Evolutionary conservation across 2,797 vertebrate genomes (phyloP).

Genomic region (Sebastes minor): DNA sequence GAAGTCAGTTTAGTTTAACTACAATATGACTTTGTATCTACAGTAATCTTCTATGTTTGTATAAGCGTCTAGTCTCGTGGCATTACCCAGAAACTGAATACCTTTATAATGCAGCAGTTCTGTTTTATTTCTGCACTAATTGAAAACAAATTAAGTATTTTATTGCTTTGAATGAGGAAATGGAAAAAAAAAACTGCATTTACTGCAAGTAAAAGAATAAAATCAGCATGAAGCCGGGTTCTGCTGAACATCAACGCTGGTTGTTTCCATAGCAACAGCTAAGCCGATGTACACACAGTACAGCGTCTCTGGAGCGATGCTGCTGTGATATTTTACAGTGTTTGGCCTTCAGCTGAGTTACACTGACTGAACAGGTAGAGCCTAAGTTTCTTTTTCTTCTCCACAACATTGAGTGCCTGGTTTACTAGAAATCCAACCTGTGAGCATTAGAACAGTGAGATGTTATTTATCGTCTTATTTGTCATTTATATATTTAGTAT

Average conservation of each 20-base stretch:
- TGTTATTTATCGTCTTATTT: too few relatives aligned
- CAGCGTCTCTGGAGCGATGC: background rate
- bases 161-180: background rate
- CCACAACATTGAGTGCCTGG: too few relatives aligned
- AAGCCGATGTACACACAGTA: background rate
- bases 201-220: background rate
- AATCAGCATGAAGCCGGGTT: conserved; percentile 6
- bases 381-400: too few relatives aligned
- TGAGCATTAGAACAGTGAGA: too few relatives aligned
- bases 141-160: conserved; percentile 2
- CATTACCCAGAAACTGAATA: background rate
- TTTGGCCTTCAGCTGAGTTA: too few relatives aligned
- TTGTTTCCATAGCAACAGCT: conserved; percentile 11
- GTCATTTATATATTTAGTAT: too few relatives aligned
- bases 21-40: background rate
- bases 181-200: background rate
- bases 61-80: background rate
- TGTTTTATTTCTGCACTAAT: conserved; percentile 2
- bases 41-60: background rate
- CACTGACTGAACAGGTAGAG: too few relatives aligned
- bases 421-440: too few relatives aligned
- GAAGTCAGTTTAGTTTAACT: background rate
- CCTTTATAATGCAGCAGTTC: background rate
- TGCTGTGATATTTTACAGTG: background rate
- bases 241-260: conserved; percentile 27